Evolutionary conservation across 1,140 invertebrate species (phyloP), one percentile per base, ranked within the genome.

Genomic region (Zaprionus nigranus): DNA sequence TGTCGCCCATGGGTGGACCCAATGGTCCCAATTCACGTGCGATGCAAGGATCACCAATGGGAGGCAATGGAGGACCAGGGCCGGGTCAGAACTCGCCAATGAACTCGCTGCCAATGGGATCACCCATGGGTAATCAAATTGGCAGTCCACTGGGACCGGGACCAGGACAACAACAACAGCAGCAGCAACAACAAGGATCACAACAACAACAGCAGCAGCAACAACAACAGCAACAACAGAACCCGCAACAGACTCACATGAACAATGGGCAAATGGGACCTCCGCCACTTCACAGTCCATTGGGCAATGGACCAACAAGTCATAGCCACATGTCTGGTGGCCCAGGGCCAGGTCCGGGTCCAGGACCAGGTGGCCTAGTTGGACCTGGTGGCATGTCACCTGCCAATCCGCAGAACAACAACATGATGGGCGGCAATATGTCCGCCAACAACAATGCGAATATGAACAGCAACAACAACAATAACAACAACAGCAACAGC

Each of bases 71-170:
- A 5, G 93, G 66, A 51, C 94, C 38, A 78, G 92, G 11, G 93
- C 93, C 94, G 0, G 91, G 91, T 5, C 91, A 92, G 46, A 85
- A 87, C 28, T 92, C 91, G 88, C 95, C 95, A 38, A 96, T 96
- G 95, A 96, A 95, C 91, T 95, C 96, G 75, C 94, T 95, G 92
- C 95, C 96, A 66, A 96, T 96, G 94, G 95, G 95, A 40, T 95
- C 95, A 63, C 95, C 95, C 70, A 95, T 96, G 94, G 95, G 94
- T 64, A 95, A 95, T 67, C 95, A 95, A 24, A 96, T 96, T 94
- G 95, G 95, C 34, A 96, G 96, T 90, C 96, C 96, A 2, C 95
- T 96, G 94, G 96, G 94, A 77, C 93, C 30, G 24, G 81, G 80
- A 3, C 95, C 96, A 93, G 96, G 94, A 77, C 46, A 40, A 56